phyloP scores from a whole-genome alignment of 2,797 vertebrate species.

The Prunella strophiata region DNA sequence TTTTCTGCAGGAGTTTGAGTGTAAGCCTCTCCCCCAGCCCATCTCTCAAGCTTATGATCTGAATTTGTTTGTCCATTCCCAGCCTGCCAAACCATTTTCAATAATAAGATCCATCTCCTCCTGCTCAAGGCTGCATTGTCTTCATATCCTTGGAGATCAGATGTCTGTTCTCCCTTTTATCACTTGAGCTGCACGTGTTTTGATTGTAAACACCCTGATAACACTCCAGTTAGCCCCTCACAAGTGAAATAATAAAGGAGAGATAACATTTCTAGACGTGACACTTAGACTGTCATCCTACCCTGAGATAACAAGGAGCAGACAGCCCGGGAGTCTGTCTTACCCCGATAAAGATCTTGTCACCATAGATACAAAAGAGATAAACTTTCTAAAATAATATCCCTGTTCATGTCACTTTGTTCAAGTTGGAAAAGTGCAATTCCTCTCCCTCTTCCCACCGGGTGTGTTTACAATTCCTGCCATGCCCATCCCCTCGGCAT shows the following conservation, averaged over 20 bases:
- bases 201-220: constrained; percentile 73
- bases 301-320: constrained; percentile 67
- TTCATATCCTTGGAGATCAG: constrained; percentile 73
- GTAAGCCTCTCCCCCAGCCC: not conserved
- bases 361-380: constrained; percentile 75
- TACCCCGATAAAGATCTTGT: constrained; percentile 68
- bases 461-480: constrained; percentile 23
- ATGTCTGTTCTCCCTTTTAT: constrained; percentile 70
- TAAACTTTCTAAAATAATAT: constrained; percentile 76
- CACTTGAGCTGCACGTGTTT: constrained; percentile 61
- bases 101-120: constrained; percentile 64
- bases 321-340: constrained; percentile 15
- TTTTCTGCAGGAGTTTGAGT: not conserved
- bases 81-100: constrained; percentile 68
- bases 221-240: constrained; percentile 66
- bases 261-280: constrained; percentile 69
- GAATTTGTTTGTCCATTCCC: constrained; percentile 65
- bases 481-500: not conserved
- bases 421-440: constrained; percentile 31
- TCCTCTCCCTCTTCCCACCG: not conserved
- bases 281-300: constrained; percentile 58
- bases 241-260: constrained; percentile 72
- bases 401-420: constrained; percentile 65
- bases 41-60: constrained; percentile 56
- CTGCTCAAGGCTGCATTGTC: constrained; percentile 66